Conservation (phyloP, 2,797 vertebrate genomes). For the Sebastiscus albofasciatus region DNA sequence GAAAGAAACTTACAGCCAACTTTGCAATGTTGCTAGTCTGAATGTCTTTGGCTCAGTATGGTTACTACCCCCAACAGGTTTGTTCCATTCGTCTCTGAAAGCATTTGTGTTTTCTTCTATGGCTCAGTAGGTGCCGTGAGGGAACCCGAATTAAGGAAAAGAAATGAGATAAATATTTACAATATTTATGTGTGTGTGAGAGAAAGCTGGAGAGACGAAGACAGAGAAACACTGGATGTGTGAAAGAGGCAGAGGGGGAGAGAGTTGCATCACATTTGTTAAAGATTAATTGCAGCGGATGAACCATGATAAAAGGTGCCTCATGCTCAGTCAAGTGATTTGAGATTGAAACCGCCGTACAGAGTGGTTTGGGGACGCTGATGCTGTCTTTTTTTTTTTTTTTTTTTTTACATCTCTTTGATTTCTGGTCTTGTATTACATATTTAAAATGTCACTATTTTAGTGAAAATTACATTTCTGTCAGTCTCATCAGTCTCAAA, state of each 20-base stretch:
- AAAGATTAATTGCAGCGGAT: constrained; percentile 61
- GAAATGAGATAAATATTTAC: constrained; percentile 42
- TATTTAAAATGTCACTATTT: background rate
- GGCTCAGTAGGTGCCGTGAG: constrained; percentile 22
- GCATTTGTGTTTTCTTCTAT: constrained; percentile 15
- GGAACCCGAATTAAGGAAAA: constrained; percentile 36
- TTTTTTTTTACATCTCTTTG: background rate
- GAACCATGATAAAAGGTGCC: constrained; percentile 51
- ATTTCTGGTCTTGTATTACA: background rate
- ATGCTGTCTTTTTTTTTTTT: background rate
- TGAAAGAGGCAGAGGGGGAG: constrained; percentile 21
- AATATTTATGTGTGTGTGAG: constrained; percentile 29
- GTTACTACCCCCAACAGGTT: constrained; percentile 9
- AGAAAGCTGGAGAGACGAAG: constrained; percentile 4
- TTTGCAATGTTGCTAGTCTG: background rate
- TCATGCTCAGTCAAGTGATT: constrained; percentile 45
- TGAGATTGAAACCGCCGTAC: constrained; percentile 21
- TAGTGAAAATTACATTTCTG: background rate
- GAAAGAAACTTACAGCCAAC: constrained; percentile 15
- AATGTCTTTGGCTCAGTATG: constrained; percentile 1
- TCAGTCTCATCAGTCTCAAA: background rate
- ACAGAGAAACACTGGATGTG: constrained; percentile 20
- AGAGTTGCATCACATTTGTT: constrained; percentile 51
- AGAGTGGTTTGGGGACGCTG: constrained; percentile 7
- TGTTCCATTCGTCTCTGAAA: constrained; percentile 36